Evolutionary conservation across 2,797 vertebrate species (phyloP), one percentile per base, ranked within the genome.

Genomic region (Acipenser oxyrinchus): DNA sequence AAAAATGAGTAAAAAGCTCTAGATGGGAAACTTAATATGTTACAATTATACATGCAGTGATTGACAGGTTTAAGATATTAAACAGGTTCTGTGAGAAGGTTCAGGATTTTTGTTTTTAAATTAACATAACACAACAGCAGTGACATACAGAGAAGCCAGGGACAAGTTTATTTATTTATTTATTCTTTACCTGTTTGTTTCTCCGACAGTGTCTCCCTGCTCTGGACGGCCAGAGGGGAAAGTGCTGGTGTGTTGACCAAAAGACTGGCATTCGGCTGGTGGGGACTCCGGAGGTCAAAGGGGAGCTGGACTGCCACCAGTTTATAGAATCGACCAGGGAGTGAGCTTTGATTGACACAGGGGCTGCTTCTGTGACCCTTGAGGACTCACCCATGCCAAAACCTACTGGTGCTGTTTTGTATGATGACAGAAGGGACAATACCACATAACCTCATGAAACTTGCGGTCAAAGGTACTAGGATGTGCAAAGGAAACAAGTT

Each of bases 161-260:
- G 18, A 2, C 18, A 18, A 18, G 18, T 2, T 18, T 18, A 18
- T 18, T 18, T 18, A 18, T 18, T 18, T 18, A 18, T 18, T 18
- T 18, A 18, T 1, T 18, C 37, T 37, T 37, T 5, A 4, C 37
- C 37, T 37, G 3, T 37, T 37, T 37, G 23, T 37, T 37, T 37
- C 49, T 67, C 64, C n/a, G 5, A 49, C 80, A 97, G 95, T 97
- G 95, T 80, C 92, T 95, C 80, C 95, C 95, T 0, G 93, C 94
- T 7, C 89, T 95, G 74, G 93, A 96, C 0, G 94, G 95, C 60
- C 94, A 91, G 74, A 89, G 95, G 0, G 95, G 95, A 67, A 96
- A 95, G 78, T 97, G 95, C 84, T 96, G 95, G 94, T 97, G 95
- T 0, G 95, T 97, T 83, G 93, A 96, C 71, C 92, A 91, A 79